phyloP scores from a whole-genome alignment of 2,113 vertebrate species.

The Chaetura pelagica region DNA sequence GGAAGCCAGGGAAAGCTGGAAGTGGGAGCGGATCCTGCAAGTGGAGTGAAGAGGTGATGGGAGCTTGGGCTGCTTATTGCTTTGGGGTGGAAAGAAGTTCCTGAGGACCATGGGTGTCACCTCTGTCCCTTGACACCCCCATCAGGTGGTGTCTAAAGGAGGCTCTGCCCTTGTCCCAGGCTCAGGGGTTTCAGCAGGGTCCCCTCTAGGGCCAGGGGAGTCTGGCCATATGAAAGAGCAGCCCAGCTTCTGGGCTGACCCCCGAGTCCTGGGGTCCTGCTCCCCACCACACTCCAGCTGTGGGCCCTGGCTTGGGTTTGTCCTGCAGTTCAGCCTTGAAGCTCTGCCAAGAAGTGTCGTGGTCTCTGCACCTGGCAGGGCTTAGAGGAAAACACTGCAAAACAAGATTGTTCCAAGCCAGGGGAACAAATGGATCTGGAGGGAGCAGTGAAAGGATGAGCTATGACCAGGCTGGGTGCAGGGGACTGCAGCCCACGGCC shows the following conservation, averaged over 20 bases:
- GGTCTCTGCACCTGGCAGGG: not conserved
- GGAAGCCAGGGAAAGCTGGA: not conserved
- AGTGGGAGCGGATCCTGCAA: not conserved
- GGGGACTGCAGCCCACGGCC: accelerated
- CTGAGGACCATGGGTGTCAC: not conserved
- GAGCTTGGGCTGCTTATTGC: not conserved
- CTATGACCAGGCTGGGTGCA: accelerated
- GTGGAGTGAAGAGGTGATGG: accelerated
- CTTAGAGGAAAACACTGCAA: not conserved
- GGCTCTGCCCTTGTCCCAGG: not conserved
- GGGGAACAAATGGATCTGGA: not conserved
- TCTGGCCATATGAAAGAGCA: no score
- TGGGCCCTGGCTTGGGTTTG: accelerated
- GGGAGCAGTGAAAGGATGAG: not conserved
- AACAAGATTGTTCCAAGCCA: not conserved
- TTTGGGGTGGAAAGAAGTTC: not conserved
- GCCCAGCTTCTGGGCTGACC: not conserved
- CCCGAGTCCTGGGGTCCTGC: not conserved
- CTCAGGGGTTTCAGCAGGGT: not conserved
- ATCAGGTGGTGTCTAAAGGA: accelerated
- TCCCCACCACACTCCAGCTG: accelerated
- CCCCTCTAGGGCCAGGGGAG: not conserved
- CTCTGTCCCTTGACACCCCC: accelerated
- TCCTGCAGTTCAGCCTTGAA: not conserved
- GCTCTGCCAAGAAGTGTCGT: not conserved